Conservation (phyloP, 2,888 invertebrate genomes). For the Xestia c-nigrum region DNA sequence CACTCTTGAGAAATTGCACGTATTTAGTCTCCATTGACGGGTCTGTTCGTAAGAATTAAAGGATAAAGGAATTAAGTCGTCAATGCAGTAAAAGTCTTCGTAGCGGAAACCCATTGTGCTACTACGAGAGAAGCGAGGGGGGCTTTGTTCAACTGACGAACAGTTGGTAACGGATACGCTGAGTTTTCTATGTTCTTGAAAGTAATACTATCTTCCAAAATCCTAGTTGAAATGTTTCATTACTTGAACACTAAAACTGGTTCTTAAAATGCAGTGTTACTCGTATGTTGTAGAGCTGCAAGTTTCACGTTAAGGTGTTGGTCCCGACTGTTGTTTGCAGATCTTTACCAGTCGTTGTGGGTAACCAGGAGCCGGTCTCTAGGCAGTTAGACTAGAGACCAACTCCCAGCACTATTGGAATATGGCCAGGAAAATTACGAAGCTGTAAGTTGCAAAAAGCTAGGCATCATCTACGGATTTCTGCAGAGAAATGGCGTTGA, state of each 20-base stretch:
- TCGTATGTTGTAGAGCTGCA: not conserved
- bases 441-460: not conserved
- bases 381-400: not conserved
- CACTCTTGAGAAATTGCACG: slow-evolving; percentile 9
- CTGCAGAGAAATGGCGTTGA: not conserved
- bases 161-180: slow-evolving; percentile 33
- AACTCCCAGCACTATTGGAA: not conserved
- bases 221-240: not conserved
- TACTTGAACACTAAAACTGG: not conserved
- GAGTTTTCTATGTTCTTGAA: slow-evolving; percentile 6
- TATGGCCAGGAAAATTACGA: not conserved
- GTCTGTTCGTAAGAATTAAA: slow-evolving; percentile 47
- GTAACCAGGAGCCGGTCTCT: not conserved
- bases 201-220: not conserved
- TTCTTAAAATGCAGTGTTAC: not conserved
- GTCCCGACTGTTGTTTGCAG: not conserved
- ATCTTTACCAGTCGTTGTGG: not conserved
- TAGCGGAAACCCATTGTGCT: slow-evolving; percentile 31
- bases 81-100: slow-evolving; percentile 42
- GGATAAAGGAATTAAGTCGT: slow-evolving; percentile 46
- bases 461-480: not conserved
- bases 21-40: slow-evolving; percentile 39
- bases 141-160: slow-evolving; percentile 20
- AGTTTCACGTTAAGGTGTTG: not conserved
- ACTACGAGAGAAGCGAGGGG: not conserved